Evolutionary conservation across 92 coral and sea anemone species (phyloP).

Genomic region (Epizoanthus scotinus): DNA sequence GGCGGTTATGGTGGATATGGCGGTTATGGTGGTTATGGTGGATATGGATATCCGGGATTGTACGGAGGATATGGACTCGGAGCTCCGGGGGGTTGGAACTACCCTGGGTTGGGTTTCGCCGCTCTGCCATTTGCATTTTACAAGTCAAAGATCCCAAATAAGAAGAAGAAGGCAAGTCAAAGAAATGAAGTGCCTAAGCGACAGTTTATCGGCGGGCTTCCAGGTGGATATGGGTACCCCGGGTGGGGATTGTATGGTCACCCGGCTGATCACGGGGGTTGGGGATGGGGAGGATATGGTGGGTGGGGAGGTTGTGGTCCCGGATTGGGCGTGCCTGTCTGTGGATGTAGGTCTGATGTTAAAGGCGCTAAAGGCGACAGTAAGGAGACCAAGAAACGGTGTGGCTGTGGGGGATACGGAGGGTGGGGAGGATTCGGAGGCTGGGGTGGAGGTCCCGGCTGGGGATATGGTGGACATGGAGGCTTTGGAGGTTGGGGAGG

Average conservation of each 20-base stretch:
- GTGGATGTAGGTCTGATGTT: conserved; percentile 52
- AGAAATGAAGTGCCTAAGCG: conserved; percentile 70
- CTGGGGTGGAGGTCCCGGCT: conserved; percentile 46
- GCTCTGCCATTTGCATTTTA: conserved; percentile 41
- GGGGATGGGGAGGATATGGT: conserved; percentile 54
- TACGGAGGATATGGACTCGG: conserved; percentile 41
- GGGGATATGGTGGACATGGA: conserved; percentile 68
- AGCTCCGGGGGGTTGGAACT: conserved; percentile 15
- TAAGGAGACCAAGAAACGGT: conserved; percentile 49
- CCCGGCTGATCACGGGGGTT: conserved; percentile 60
- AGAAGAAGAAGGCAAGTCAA: conserved; percentile 51
- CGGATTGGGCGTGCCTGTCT: conserved; percentile 45
- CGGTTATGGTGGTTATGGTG: neutral
- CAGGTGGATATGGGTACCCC: conserved; percentile 84
- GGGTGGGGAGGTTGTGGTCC: conserved; percentile 54
- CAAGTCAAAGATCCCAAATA: conserved; percentile 73
- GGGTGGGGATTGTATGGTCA: conserved; percentile 86
- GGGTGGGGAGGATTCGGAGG: conserved; percentile 18
- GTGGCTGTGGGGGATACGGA: conserved; percentile 37
- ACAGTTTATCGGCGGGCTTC: conserved; percentile 58
- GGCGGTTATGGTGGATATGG: conserved; percentile 19
- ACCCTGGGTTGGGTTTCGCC: conserved; percentile 23
- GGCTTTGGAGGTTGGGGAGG: conserved; percentile 61
- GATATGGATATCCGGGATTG: conserved; percentile 24
- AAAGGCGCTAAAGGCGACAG: conserved; percentile 35